Conservation (phyloP, 2,888 invertebrate genomes). For the Dicyrtoma fusca region DNA sequence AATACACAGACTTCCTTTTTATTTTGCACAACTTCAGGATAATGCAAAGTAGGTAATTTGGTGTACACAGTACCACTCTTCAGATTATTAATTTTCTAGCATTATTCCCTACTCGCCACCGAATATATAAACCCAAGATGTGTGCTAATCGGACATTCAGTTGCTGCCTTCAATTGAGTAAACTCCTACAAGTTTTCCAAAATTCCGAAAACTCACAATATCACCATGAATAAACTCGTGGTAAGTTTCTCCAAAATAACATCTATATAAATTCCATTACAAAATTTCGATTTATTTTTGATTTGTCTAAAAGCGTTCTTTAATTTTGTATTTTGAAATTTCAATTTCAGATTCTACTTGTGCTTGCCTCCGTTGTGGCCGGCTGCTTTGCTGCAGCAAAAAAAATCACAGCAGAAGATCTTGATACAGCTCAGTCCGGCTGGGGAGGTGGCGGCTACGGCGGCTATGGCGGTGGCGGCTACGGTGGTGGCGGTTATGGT, state of each 20-base stretch:
- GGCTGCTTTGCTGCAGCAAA: not conserved
- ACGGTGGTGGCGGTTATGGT: not conserved
- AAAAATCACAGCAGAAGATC: constrained; percentile 9
- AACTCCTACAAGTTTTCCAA: too few relatives aligned
- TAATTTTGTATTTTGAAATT: not conserved
- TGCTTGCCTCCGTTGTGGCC: not conserved
- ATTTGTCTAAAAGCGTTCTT: not conserved
- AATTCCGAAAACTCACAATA: too few relatives aligned
- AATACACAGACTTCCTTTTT: too few relatives aligned
- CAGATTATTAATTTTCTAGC: too few relatives aligned
- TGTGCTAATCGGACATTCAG: not conserved
- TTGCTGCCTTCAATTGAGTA: too few relatives aligned
- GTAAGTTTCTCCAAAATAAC: not conserved
- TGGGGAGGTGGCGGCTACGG: not conserved
- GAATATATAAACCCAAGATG: too few relatives aligned
- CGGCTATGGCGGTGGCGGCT: constrained; percentile 6
- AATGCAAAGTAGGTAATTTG: too few relatives aligned
- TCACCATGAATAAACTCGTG: not conserved
- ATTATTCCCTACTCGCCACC: too few relatives aligned
- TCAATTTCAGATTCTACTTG: not conserved
- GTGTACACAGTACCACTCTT: too few relatives aligned
- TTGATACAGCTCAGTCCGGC: constrained; percentile 11
- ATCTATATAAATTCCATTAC: not conserved
- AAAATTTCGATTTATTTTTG: too few relatives aligned
- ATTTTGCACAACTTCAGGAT: too few relatives aligned